These are phyloP conservation scores for Carlito syrichta DNA, from an alignment of 2,113 vertebrate genomes.

Conservation along the genomic window DNA sequence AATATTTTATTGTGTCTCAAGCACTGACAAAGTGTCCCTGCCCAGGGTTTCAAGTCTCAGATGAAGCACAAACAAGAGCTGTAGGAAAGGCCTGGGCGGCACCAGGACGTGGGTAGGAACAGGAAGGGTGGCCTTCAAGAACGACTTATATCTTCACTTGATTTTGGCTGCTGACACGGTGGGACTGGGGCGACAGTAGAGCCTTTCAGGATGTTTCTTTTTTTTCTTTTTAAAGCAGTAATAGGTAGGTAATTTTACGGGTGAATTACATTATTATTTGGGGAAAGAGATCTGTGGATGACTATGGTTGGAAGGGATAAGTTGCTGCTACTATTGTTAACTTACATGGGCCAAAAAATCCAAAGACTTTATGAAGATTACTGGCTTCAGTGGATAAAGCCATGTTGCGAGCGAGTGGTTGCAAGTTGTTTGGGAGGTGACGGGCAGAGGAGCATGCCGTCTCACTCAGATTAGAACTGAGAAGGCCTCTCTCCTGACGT, in stretches of 20 bases:
- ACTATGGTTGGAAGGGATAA: not conserved
- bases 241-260: not conserved
- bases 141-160: not conserved
- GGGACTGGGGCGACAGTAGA: not conserved
- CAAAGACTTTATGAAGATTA: not conserved
- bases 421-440: not conserved
- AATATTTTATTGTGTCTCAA: conserved; percentile 19
- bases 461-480: not conserved
- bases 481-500: not conserved
- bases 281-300: not conserved
- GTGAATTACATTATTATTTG: not conserved
- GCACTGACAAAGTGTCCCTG: not conserved
- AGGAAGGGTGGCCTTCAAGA: not conserved
- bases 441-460: not conserved
- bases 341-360: not conserved
- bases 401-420: fast-evolving
- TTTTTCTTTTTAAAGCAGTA: not conserved
- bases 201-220: not conserved
- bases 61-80: not conserved
- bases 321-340: not conserved
- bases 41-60: not conserved
- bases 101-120: not conserved
- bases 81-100: not conserved
- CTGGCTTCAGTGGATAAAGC: not conserved
- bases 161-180: not conserved